Conservation (phyloP, 2,113 vertebrate species). For the Leucopsar rothschildi region DNA sequence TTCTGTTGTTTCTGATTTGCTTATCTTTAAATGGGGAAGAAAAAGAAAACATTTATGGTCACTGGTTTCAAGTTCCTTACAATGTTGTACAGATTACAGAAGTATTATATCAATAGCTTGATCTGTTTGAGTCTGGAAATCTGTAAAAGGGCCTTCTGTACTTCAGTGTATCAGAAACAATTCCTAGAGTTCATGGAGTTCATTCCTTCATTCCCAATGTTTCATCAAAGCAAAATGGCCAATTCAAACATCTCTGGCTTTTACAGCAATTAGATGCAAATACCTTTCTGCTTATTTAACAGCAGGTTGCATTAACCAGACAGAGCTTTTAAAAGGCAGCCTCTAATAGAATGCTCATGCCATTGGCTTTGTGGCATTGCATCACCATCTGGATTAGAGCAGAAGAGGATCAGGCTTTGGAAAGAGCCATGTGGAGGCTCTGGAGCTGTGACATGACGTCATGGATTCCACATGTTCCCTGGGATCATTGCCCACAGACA, state of each 20-base stretch:
- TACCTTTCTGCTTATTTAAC: background rate
- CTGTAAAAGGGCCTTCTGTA: background rate
- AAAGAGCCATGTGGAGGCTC: background rate
- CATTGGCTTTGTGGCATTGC: background rate
- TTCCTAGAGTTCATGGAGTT: background rate
- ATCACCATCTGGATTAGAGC: background rate
- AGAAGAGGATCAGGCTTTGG: background rate
- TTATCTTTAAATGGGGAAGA: constrained; percentile 3
- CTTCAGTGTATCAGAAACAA: background rate
- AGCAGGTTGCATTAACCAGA: background rate
- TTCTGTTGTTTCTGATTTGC: constrained; percentile 36
- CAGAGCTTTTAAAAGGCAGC: background rate
- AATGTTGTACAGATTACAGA: background rate
- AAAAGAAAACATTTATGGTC: background rate
- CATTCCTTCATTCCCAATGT: background rate
- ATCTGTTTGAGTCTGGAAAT: background rate
- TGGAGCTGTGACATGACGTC: background rate
- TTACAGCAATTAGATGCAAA: background rate
- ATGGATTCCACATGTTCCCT: background rate
- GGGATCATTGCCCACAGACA: background rate
- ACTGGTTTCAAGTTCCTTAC: background rate
- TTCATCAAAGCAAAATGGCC: background rate
- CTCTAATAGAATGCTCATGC: background rate
- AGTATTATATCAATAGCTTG: background rate
- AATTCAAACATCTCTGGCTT: background rate